Percentiles rank a stretch among this genome's conserved stretches.
These are phyloP conservation scores for Sebastes vulpes DNA, from an alignment of 2,797 vertebrate species.

Conservation along the genomic window DNA sequence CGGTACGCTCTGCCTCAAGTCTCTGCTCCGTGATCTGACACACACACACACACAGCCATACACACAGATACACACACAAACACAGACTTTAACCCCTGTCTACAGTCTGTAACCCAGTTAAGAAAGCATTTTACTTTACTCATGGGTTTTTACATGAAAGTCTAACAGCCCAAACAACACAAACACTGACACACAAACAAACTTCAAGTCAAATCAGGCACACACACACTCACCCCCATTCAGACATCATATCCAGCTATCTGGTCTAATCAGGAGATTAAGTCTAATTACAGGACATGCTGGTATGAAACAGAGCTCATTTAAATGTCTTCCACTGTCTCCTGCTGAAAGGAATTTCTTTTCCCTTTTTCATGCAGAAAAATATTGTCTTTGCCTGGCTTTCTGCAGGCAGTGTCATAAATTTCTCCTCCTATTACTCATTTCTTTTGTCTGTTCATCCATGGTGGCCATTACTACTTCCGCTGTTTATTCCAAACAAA, in stretches of 20 bases:
- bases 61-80: constrained; percentile 4
- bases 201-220: neutral
- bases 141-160: constrained; percentile 17
- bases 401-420: neutral
- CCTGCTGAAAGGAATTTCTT: constrained; percentile 6
- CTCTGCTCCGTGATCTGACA: constrained; percentile 43
- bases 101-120: constrained; percentile 29
- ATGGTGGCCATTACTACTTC: neutral
- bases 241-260: constrained; percentile 8
- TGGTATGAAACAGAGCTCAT: constrained; percentile 46
- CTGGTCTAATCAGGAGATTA: constrained; percentile 60
- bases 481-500: constrained; percentile 23
- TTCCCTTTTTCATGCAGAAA: neutral
- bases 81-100: constrained; percentile 48
- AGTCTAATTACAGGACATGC: constrained; percentile 66
- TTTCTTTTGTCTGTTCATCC: constrained; percentile 1
- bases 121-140: constrained; percentile 28
- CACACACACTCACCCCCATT: neutral
- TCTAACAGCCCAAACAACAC: neutral
- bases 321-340: constrained; percentile 53
- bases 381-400: neutral
- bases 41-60: neutral
- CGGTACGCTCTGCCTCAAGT: constrained; percentile 65
- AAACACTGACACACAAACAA: neutral
- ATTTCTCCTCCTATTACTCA: neutral